Evolutionary conservation across 1,140 invertebrate species (phyloP), one percentile per base, ranked within the genome.

Genomic region (Ctenoplectra terminalis): DNA sequence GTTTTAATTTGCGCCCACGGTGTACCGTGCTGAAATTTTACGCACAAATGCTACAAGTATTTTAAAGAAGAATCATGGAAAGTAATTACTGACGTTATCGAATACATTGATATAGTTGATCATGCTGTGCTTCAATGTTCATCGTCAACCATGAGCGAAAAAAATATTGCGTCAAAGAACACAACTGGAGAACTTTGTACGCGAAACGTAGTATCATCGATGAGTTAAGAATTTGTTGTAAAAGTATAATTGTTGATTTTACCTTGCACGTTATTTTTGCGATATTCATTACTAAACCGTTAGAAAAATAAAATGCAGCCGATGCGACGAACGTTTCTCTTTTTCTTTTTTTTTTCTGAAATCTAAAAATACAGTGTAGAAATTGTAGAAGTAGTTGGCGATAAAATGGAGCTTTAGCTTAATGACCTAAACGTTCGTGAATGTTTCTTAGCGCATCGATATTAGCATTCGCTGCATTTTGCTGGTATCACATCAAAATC

Each of bases 41-140:
- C 84, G 89, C 85, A 90, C 85, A 90, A 90, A 76, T 48, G 46
- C 56, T 79, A 74, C 29, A 48, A 85, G 26, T 78, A 75, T 60
- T 76, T 77, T 13, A 58, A 81, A 72, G 9, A 15, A 48, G 31
- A 76, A 69, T 31, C 26, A 50, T 26, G 40, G 15, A n/a, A 77
- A 26, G 43, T 78, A 71, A 86, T 87, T 71, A 78, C 50, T n/a
- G 52, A 70, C 81, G 83, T 90, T 88, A 83, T 86, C 31, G 2
- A 81, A 81, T 84, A 78, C 69, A 66, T 86, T 75, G 13, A 86
- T 87, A 86, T 89, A 84, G 73, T 87, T 87, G 81, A 81, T 81
- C 76, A n/a, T 80, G 37, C 71, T 87, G 48, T 48, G 37, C 31
- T 70, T 34, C 75, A 74, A 70, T 31, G 9, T 46, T 70, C 20